A percentile compares a stretch with the other conserved stretches of the same genome.
Evolutionary conservation across 2,113 vertebrate genomes (phyloP).

Genomic region (rat (Rattus norvegicus)): GRCr8 NC_086035.1:40494001-40494500

Average conservation of each 20-base stretch:
- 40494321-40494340: neutral
- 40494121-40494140: neutral
- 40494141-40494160: neutral
- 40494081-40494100: neutral
- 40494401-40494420: neutral
- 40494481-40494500: neutral
- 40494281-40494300: neutral
- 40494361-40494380: neutral
- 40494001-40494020: constrained; percentile 89
- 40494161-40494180: neutral
- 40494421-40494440: neutral
- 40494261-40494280: neutral
- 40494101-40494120: neutral
- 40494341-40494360: neutral
- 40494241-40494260: neutral
- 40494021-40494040: neutral
- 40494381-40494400: neutral
- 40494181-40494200: neutral
- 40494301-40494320: neutral
- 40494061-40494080: neutral
- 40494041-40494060: neutral
- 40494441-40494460: neutral
- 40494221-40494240: neutral
- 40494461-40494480: neutral
- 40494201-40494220: neutral